Conservation (phyloP, 2,888 invertebrate genomes). For the Xanthostigma xanthostigma region DNA sequence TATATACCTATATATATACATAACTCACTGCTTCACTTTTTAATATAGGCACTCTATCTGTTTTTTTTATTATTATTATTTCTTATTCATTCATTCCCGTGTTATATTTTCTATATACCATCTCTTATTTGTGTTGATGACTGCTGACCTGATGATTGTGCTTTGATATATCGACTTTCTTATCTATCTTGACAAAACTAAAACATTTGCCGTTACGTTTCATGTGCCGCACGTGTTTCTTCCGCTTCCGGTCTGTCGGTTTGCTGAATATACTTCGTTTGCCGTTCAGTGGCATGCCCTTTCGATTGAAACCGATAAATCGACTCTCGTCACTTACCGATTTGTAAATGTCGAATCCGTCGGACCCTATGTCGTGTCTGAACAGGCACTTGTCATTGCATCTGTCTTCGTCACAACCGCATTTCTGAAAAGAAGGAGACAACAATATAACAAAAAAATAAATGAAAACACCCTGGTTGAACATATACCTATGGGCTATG, state of each 20-base stretch:
- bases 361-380: background rate
- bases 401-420: background rate
- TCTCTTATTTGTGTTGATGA: background rate
- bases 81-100: too few relatives aligned
- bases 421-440: background rate
- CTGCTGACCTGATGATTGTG: constrained; percentile 1
- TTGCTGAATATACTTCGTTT: too few relatives aligned
- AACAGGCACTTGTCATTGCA: constrained; percentile 2
- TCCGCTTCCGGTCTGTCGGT: too few relatives aligned
- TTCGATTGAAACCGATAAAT: constrained; percentile 2
- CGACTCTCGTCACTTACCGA: background rate
- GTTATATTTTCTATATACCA: too few relatives aligned
- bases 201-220: constrained; percentile 2
- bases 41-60: too few relatives aligned
- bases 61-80: too few relatives aligned
- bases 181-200: background rate
- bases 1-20: too few relatives aligned
- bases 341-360: constrained; percentile 1
- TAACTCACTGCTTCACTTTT: too few relatives aligned
- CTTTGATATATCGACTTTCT: background rate
- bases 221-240: too few relatives aligned
- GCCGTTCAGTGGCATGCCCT: constrained; percentile 1
- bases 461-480: background rate
- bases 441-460: background rate
- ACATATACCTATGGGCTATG: too few relatives aligned